phyloP scores from a whole-genome alignment of 64 coral and sea anemone species.

The Acropora tenuis region DNA sequence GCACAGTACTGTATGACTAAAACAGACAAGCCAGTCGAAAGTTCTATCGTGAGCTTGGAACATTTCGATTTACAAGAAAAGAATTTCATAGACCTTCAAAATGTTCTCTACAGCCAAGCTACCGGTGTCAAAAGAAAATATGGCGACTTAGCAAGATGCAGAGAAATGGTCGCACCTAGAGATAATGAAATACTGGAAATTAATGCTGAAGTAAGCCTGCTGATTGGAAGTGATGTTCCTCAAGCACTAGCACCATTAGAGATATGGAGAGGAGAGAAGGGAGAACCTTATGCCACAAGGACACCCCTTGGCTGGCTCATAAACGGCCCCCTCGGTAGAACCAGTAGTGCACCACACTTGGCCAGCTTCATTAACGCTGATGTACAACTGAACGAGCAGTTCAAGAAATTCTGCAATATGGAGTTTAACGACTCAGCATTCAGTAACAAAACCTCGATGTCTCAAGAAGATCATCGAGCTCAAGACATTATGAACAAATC shows the following conservation, averaged over 20 bases:
- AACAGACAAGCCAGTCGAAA: background rate
- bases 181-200: conserved; percentile 1
- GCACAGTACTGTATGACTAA: background rate
- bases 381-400: background rate
- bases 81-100: background rate
- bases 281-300: conserved; percentile 41
- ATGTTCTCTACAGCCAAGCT: conserved; percentile 31
- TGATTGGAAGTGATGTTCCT: conserved; percentile 67
- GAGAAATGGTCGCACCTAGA: conserved; percentile 42
- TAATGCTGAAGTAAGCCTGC: conserved; percentile 29
- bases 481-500: conserved; percentile 21
- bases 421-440: background rate
- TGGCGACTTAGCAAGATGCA: conserved; percentile 35
- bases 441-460: background rate
- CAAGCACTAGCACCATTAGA: conserved; percentile 37
- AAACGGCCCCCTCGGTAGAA: conserved; percentile 42
- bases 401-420: background rate
- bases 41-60: conserved; percentile 37
- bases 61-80: conserved; percentile 32
- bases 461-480: conserved; percentile 25
- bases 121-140: conserved; percentile 17
- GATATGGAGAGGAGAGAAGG: conserved; percentile 32
- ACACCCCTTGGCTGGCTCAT: conserved; percentile 46
- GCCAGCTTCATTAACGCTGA: conserved; percentile 28
- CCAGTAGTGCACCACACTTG: background rate